Base-by-base conservation (phyloP, 1,140 invertebrate species). In the Zaprionus lachaisei region DNA sequence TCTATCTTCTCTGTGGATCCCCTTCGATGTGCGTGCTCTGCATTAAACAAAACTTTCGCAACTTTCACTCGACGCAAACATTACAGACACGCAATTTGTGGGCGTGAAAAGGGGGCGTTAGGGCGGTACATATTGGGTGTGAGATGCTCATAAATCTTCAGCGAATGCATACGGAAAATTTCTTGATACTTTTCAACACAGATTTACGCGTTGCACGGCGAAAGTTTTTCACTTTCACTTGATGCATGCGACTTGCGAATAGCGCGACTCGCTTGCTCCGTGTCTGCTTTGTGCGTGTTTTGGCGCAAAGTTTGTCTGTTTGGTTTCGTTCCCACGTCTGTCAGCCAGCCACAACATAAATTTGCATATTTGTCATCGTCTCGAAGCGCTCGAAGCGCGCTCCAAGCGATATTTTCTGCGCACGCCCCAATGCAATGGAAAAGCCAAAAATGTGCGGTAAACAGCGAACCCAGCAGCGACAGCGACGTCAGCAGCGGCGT, bases 401-500 rank as follows among this genome's bases (percentile, higher is more conserved):
- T 47, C 2, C 41, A 47, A 24, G 54, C 41, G n/a, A n/a, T 17
- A 47, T 54, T 72, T 79, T 49, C 55, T 66, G 69, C 54, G 66
- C 47, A 47, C 72, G 38, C 51, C 58, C 55, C 47, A 65, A 69
- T 72, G 76, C 85, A 90, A 79, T 51, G 49, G 61, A 67, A 80
- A 90, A 91, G 72, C 86, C 79, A 80, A 82, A 90, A 90, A 90
- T 90, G 80, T 90, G 85, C 61, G 85, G 81, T 90, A 90, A 89
- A 81, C 85, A 87, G 84, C 57, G 41, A 47, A 20, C 9, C 9
- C 31, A 34, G 9, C 31, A 34, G 55, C 73, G 66, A 37, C 68
- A 58, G 55, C 68, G 67, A 63, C 51, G 72, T 47, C 38, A 57
- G 17, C 66, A 63, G 72, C 67, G 72, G 60, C 72, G 72, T 72